phyloP scores from a whole-genome alignment of 2,113 vertebrate genomes.

The Sander vitreus region DNA sequence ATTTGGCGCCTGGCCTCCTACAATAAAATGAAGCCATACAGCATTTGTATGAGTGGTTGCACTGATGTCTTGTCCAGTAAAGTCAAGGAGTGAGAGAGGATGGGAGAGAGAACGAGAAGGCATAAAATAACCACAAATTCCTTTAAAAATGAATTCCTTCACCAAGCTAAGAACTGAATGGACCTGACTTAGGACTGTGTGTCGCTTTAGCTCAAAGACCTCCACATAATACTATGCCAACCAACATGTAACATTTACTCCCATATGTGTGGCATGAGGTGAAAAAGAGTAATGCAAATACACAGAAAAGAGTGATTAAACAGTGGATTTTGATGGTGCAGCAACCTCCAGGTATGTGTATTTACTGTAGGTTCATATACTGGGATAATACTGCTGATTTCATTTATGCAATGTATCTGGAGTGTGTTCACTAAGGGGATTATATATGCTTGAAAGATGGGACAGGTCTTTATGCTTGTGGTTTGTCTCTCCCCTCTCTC shows the following conservation, averaged over 20 bases:
- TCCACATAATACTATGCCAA: neutral
- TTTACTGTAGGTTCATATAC: constrained; percentile 19
- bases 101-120: neutral
- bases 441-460: constrained; percentile 47
- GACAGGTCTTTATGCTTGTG: constrained; percentile 33
- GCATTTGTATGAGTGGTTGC: neutral
- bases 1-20: neutral
- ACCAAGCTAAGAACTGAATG: neutral
- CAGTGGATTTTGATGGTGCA: neutral
- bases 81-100: neutral
- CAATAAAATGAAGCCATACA: neutral
- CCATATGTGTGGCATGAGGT: neutral
- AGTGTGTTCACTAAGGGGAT: constrained; percentile 39
- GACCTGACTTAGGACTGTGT: neutral
- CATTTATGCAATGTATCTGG: constrained; percentile 18
- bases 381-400: constrained; percentile 7
- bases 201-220: neutral
- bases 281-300: constrained; percentile 7
- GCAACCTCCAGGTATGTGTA: constrained; percentile 3
- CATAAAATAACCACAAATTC: neutral
- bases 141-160: neutral
- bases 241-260: neutral
- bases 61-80: neutral
- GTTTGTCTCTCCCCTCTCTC: constrained; percentile 37
- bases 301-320: neutral